Evolutionary conservation across 2,797 vertebrate genomes (phyloP).

Genomic region (Coccyzus lansbergi): DNA sequence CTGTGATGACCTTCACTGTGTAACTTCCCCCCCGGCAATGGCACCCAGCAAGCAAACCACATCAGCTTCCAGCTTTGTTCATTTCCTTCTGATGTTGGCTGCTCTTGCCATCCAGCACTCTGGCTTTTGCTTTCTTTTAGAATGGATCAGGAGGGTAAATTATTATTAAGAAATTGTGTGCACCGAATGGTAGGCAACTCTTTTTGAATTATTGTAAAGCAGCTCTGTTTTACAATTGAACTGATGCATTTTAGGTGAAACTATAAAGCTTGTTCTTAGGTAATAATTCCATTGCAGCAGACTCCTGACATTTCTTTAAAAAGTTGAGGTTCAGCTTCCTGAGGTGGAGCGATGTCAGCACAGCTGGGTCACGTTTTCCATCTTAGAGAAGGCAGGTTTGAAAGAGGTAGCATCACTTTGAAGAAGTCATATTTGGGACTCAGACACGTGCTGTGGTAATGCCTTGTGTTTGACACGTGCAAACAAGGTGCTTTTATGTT

Average conservation of each 20-base stretch:
- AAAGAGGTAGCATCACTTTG: background rate
- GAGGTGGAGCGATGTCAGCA: background rate
- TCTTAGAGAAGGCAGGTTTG: background rate
- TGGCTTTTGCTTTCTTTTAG: background rate
- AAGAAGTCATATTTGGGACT: fast-evolving
- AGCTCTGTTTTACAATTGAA: background rate
- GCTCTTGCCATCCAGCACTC: background rate
- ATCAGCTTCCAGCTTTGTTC: background rate
- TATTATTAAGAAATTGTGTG: background rate
- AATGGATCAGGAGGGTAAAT: background rate
- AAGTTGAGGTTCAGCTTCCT: background rate
- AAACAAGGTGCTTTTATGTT: background rate
- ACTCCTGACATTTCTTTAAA: background rate
- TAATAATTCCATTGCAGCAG: background rate
- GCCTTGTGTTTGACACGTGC: background rate
- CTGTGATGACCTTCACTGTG: background rate
- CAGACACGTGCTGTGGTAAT: background rate
- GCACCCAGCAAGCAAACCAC: fast-evolving
- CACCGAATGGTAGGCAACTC: background rate
- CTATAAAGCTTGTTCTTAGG: background rate
- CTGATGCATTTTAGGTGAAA: background rate
- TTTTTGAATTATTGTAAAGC: background rate
- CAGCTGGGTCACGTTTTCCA: background rate
- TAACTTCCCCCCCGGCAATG: background rate
- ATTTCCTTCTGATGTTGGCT: background rate